Evolutionary conservation across 1,140 invertebrate genomes (phyloP).

Genomic region (Neodiprion virginianus): DNA sequence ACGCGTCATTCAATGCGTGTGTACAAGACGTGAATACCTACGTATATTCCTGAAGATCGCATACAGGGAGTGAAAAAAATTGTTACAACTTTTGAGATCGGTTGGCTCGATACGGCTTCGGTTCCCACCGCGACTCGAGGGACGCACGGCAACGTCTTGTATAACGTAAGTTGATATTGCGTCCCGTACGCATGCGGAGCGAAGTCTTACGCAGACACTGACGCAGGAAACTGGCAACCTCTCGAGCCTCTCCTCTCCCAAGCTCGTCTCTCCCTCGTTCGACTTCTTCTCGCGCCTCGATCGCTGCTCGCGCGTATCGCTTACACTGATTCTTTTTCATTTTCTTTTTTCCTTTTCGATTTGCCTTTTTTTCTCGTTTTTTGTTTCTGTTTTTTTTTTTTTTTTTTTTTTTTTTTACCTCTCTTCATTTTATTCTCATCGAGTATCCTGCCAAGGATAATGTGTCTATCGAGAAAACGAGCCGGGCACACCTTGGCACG

Average conservation of each 20-base stretch:
- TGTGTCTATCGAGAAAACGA: neutral
- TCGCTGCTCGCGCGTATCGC: neutral
- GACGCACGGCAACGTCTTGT: slow-evolving; percentile 1
- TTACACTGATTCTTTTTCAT: neutral
- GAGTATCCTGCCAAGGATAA: slow-evolving; percentile 4
- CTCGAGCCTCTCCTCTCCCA: neutral
- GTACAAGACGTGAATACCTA: too few relatives aligned
- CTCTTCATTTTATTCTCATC: neutral
- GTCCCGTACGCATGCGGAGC: neutral
- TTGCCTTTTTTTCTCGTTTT: neutral
- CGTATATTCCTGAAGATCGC: too few relatives aligned
- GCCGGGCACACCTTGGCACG: too few relatives aligned
- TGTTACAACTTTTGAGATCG: neutral
- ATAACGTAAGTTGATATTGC: slow-evolving; percentile 2
- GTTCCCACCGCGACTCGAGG: neutral
- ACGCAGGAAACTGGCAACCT: slow-evolving; percentile 6
- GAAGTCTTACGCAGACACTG: slow-evolving; percentile 4
- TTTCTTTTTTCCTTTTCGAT: neutral
- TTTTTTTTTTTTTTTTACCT: neutral
- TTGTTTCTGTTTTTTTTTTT: neutral
- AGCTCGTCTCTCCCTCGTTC: neutral
- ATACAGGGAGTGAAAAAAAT: neutral
- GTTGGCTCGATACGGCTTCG: slow-evolving; percentile 6
- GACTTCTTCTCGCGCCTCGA: neutral
- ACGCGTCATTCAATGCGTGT: too few relatives aligned